These are phyloP conservation scores for Helogale parvula DNA, from an alignment of 2,113 vertebrate species.

Conservation along the genomic window DNA sequence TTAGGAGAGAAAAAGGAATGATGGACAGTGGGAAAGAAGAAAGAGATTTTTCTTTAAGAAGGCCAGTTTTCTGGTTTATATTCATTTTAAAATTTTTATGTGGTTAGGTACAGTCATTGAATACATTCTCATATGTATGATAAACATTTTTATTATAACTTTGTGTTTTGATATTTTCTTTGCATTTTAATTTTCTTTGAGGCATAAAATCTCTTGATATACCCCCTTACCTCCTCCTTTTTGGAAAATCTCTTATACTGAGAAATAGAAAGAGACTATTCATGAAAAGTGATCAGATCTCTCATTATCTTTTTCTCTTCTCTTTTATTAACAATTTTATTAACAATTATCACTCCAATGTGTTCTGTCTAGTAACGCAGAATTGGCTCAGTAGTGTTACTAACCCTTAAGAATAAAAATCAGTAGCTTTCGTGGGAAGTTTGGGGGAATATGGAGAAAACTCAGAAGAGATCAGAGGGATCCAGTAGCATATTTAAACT, in stretches of 20 bases:
- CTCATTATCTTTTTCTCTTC: neutral
- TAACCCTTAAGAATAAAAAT: neutral
- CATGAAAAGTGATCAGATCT: neutral
- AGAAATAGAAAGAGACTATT: neutral
- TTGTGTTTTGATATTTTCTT: neutral
- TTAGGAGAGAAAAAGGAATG: neutral
- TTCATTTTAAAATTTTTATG: neutral
- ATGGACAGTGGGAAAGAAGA: neutral
- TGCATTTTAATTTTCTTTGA: neutral
- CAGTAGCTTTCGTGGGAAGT: neutral
- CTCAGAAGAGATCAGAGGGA: neutral
- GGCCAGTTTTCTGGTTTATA: neutral
- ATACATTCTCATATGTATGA: neutral
- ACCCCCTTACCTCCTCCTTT: neutral
- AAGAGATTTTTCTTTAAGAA: neutral
- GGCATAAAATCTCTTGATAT: neutral
- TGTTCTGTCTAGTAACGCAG: neutral
- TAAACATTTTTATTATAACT: neutral
- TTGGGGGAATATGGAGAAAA: neutral
- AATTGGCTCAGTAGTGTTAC: neutral
- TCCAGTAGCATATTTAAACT: neutral
- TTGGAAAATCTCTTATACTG: neutral
- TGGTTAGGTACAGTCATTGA: neutral
- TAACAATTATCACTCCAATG: neutral
- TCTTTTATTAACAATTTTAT: conserved; percentile 17